Base-by-base conservation (phyloP, 1,140 invertebrate species). In the Procambarus clarkii region DNA sequence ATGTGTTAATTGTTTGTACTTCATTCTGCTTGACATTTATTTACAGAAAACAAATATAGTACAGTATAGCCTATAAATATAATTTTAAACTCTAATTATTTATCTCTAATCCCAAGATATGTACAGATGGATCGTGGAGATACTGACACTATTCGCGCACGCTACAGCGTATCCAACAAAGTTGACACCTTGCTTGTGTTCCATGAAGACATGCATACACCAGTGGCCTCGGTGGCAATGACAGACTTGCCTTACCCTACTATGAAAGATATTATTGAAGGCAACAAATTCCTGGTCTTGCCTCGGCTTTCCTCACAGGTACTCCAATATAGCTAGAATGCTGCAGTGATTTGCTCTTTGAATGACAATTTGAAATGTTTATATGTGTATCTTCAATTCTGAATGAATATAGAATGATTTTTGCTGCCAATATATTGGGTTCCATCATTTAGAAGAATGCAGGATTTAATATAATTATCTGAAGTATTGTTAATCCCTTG, bases 261-360 rank as follows among this genome's bases (percentile, higher is more conserved):
- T 0, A 96, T 99, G 94, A 97, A 97, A 92, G 97, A 99, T 94
- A 96, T 99, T 58, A 97, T 99, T 79, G 96, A 97, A 45, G 96
- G 96, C 71, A 98, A 99, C 95, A 97, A 98, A 94, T 98, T 97
- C 94, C 95, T 99, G 50, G 96, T 97, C 11, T 95, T 99, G 78
- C 98, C 98, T 1, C 94, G 98, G 88, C 95, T 99, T 0, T 98
- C 98, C 0, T 99, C 98, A 50, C 98, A 99, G 95, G 97, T 97
- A 50, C 21, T 85, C 18, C 18, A 64, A 18, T 64, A 13, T 58
- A 1, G 13, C 54, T 58, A 58, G 13, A 58, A 7, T 58, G 34
- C 34, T 34, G 1, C 34, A 34, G 34, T 34, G 34, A 34, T 34
- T 34, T 34, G 34, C 34, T 34, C 34, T 34, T 34, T 34, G 34